Conservation (phyloP, 1,140 invertebrate species). For the Drosophila pseudoananassae region DNA sequence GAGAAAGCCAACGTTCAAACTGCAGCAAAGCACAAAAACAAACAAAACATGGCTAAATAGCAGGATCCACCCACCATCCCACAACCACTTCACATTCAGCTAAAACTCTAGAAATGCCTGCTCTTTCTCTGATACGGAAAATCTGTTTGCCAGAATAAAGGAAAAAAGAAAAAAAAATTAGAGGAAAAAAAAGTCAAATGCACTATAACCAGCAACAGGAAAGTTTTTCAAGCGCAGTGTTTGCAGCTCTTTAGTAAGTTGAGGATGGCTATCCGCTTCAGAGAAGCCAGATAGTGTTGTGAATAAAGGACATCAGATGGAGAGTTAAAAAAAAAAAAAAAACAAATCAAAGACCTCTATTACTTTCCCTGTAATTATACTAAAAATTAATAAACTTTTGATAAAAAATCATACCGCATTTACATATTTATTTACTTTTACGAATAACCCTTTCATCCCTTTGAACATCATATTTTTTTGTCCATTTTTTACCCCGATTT, state of each 20-base stretch:
- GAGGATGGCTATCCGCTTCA: constrained; percentile 22
- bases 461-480: constrained; percentile 1
- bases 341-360: not conserved
- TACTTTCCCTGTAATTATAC: too few species aligned
- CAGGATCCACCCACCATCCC: constrained; percentile 32
- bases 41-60: constrained; percentile 75
- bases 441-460: constrained; percentile 25
- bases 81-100: constrained; percentile 22
- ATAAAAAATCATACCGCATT: not conserved
- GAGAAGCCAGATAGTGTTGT: constrained; percentile 2
- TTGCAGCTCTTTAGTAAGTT: constrained; percentile 24
- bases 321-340: not conserved
- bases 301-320: not conserved
- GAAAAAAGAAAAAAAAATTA: constrained; percentile 11
- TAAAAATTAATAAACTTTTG: too few species aligned
- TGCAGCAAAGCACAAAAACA: constrained; percentile 60
- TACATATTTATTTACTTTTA: constrained; percentile 4
- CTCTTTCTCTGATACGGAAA: constrained; percentile 59
- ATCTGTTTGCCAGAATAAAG: constrained; percentile 62
- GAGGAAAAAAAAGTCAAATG: constrained; percentile 15
- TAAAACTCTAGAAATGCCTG: constrained; percentile 49
- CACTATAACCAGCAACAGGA: constrained; percentile 37
- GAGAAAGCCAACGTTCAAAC: constrained; percentile 23
- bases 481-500: not conserved
- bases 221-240: constrained; percentile 40